phyloP scores from a whole-genome alignment of 2,888 invertebrate genomes.

The Eledone cirrhosa region DNA sequence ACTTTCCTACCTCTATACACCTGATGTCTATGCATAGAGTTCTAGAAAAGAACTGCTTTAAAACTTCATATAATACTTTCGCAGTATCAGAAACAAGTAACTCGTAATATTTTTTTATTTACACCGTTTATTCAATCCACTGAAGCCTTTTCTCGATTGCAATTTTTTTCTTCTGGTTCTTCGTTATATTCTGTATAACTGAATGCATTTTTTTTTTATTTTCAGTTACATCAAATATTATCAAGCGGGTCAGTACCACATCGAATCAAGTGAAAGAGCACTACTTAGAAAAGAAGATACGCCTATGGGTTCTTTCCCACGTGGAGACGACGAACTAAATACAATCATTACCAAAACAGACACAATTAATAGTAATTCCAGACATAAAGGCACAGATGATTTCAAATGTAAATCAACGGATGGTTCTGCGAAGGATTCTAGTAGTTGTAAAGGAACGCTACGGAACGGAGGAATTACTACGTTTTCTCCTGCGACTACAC shows the following conservation, averaged over 20 bases:
- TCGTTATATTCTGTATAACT: too few species aligned
- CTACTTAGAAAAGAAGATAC: conserved; percentile 38
- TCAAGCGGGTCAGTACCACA: conserved; percentile 28
- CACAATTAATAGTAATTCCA: conserved; percentile 29
- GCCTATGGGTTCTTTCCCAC: conserved; percentile 33
- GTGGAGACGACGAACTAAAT: conserved; percentile 20
- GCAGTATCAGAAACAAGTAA: too few species aligned
- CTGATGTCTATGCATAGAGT: too few species aligned
- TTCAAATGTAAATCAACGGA: background rate
- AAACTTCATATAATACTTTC: too few species aligned
- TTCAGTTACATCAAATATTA: conserved; percentile 39
- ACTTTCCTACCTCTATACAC: too few species aligned
- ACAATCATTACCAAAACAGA: conserved; percentile 29
- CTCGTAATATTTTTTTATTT: too few species aligned
- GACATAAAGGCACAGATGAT: background rate
- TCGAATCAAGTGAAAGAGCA: conserved; percentile 39
- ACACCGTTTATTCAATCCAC: too few species aligned
- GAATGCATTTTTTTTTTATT: background rate
- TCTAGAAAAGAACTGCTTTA: too few species aligned
- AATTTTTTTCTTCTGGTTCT: too few species aligned
- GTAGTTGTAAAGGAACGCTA: conserved; percentile 2
- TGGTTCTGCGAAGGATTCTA: conserved; percentile 1
- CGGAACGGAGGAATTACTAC: conserved; percentile 20
- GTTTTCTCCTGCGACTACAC: background rate
- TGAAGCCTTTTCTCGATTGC: background rate